Conservation (phyloP, 2,113 vertebrate species). For the Tangachromis dhanisi region DNA sequence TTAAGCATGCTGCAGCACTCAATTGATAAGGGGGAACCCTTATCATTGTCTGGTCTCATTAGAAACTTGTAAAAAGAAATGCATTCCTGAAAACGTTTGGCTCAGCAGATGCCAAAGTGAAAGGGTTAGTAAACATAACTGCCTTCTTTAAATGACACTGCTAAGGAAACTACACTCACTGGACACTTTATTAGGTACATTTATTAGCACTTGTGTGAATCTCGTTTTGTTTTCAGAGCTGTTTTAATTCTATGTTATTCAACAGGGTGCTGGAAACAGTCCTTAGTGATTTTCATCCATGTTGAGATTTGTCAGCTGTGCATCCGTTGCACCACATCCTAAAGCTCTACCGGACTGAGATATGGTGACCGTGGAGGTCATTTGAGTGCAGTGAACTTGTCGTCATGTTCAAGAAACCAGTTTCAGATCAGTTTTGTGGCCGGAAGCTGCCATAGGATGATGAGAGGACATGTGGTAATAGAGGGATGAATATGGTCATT, state of each 20-base stretch:
- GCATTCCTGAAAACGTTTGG: neutral
- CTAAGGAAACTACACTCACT: neutral
- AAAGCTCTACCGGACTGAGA: neutral
- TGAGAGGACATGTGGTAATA: neutral
- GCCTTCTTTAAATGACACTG: neutral
- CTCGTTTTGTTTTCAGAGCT: neutral
- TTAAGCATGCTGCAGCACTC: constrained; percentile 60
- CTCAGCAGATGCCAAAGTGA: neutral
- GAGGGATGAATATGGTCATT: neutral
- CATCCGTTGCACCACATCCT: neutral
- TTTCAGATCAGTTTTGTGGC: neutral
- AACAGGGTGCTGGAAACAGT: neutral
- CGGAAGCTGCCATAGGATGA: neutral
- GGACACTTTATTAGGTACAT: neutral
- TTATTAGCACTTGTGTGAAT: neutral
- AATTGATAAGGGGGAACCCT: neutral
- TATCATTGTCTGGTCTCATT: neutral
- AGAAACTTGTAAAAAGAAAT: neutral
- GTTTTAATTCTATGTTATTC: neutral
- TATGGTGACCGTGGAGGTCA: neutral
- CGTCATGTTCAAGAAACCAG: neutral
- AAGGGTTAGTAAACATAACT: neutral
- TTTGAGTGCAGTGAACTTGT: neutral
- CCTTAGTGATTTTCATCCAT: neutral
- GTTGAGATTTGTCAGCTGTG: neutral